These are phyloP conservation scores for pig (Sus scrofa) DNA, from an alignment of 2,113 vertebrate genomes.

Conservation along the genomic window T2T-Sscrofa CM000824.6:153101501-153102000, in stretches of 20 bases:
- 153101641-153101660: not conserved
- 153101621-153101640: not conserved
- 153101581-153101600: not conserved
- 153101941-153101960: not conserved
- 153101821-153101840: not conserved
- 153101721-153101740: not conserved
- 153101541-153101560: not conserved
- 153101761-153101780: not conserved
- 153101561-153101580: not conserved
- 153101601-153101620: not conserved
- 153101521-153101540: not conserved
- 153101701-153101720: not conserved
- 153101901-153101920: not conserved
- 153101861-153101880: not conserved
- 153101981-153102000: not conserved
- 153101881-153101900: slow-evolving; percentile 16
- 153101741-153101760: not conserved
- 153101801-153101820: not conserved
- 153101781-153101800: not conserved
- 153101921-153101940: not conserved
- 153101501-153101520: not conserved
- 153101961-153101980: not conserved
- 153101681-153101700: not conserved
- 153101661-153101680: not conserved
- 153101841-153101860: not conserved